phyloP scores from a whole-genome alignment of 2,113 vertebrate species.

The Epinephelus moara region DNA sequence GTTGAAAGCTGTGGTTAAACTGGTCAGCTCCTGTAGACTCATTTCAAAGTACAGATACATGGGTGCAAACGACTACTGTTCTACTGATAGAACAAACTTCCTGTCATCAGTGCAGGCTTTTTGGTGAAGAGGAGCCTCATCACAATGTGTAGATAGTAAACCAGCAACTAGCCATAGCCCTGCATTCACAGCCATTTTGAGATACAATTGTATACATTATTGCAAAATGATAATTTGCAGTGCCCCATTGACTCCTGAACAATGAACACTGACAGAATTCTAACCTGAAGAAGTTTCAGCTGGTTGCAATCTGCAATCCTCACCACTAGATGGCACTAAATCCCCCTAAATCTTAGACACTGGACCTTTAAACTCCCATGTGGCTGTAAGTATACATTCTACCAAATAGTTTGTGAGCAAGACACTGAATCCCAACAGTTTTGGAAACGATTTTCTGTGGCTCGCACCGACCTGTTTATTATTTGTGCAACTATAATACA shows the following conservation, averaged over 20 bases:
- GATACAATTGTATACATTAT: neutral
- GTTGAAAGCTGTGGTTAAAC: conserved; percentile 6
- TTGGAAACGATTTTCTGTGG: neutral
- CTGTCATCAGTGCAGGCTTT: neutral
- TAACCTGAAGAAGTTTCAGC: no score
- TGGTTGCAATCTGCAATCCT: no score
- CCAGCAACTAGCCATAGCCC: neutral
- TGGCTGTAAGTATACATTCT: neutral
- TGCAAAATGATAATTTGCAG: neutral
- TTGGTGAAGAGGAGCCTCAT: neutral
- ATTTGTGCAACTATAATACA: neutral
- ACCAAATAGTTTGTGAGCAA: neutral
- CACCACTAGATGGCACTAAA: no score
- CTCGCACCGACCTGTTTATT: neutral
- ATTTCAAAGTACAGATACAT: no score
- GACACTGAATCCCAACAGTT: neutral
- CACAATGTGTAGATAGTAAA: neutral
- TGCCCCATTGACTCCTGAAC: no score
- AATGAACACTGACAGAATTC: no score
- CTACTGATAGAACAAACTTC: neutral
- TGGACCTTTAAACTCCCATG: neutral
- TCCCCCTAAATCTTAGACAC: no score
- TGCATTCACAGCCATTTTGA: neutral
- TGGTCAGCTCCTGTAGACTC: neutral
- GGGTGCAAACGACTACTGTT: no score